Base-by-base conservation (phyloP, 2,888 invertebrate species). In the Hofmannophila pseudospretella region DNA sequence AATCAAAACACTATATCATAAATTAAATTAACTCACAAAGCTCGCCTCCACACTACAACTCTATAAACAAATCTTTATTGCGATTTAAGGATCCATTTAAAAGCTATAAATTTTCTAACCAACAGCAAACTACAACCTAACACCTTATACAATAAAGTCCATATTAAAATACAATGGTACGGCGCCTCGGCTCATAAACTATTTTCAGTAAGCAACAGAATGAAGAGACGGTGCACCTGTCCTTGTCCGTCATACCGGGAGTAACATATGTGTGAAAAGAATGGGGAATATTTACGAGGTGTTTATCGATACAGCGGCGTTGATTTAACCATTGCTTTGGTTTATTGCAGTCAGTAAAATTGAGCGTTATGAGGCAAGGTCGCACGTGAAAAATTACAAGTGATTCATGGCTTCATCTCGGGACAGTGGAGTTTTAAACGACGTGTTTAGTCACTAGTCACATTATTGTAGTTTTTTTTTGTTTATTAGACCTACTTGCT, bases 321-420 rank as follows among this genome's bases (percentile, higher is more conserved):
- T 84, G 85, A 84, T 85, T 80, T 82, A 84, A 84, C 78, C 82
- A 86, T 82, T 84, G 79, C 80, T 77, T 82, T 85, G 70, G 78
- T 85, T 81, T 84, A 86, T 86, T 80, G 79, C 77, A 81, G 78
- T 80, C 85, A 81, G 85, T 86, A 86, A 86, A 86, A 82, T 80
- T 85, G 75, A 82, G 75, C 74, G 81, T 81, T 88, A 87, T 82
- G 82, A 87, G 84, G 76, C 86, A 88, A 87, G 86, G 87, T 79
- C 85, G 82, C 66, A 66, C 67, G 71, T 74, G 80, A 79, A 79
- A 80, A 74, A 80, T 72, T 58, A 65, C 62, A 53, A 45, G 63
- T 77, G 76, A 84, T 82, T 84, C 74, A 82, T 80, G 80, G 74
- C 82, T 85, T 77, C 51, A 82, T 84, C 67, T 71, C 54, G 54